These are phyloP conservation scores for Pelosia muscerda DNA, from an alignment of 2,888 invertebrate genomes.

Conservation along the genomic window DNA sequence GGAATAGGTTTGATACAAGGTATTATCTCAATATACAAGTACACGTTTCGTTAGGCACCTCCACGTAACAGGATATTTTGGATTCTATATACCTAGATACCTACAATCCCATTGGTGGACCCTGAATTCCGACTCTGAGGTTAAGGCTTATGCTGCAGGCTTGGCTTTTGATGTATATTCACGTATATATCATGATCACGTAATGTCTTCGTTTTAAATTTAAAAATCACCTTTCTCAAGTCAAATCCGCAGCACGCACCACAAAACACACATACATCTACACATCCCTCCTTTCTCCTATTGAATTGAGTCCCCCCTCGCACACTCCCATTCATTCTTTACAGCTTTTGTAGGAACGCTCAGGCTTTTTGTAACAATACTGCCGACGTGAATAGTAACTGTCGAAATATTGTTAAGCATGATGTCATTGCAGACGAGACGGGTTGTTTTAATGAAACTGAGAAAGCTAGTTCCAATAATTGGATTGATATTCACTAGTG, in stretches of 20 bases:
- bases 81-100: too few relatives aligned
- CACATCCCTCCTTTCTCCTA: constrained; percentile 78
- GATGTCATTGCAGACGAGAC: constrained; percentile 63
- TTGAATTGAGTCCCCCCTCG: constrained; percentile 75
- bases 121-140: too few relatives aligned
- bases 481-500: constrained; percentile 17
- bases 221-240: constrained; percentile 47
- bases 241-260: constrained; percentile 65
- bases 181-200: too few relatives aligned
- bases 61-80: too few relatives aligned
- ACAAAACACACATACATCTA: constrained; percentile 80
- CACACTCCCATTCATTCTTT: constrained; percentile 82
- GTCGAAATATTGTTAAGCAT: constrained; percentile 80
- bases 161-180: too few relatives aligned
- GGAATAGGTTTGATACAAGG: neutral
- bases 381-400: constrained; percentile 75
- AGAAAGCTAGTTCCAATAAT: constrained; percentile 33
- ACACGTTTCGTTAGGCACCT: too few relatives aligned
- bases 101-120: too few relatives aligned
- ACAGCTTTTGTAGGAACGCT: constrained; percentile 80
- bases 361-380: constrained; percentile 81
- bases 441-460: constrained; percentile 44
- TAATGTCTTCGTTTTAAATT: constrained; percentile 37
- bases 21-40: too few relatives aligned
- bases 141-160: too few relatives aligned